phyloP scores from a whole-genome alignment of 1,140 invertebrate species.

The Nylanderia fulva region DNA sequence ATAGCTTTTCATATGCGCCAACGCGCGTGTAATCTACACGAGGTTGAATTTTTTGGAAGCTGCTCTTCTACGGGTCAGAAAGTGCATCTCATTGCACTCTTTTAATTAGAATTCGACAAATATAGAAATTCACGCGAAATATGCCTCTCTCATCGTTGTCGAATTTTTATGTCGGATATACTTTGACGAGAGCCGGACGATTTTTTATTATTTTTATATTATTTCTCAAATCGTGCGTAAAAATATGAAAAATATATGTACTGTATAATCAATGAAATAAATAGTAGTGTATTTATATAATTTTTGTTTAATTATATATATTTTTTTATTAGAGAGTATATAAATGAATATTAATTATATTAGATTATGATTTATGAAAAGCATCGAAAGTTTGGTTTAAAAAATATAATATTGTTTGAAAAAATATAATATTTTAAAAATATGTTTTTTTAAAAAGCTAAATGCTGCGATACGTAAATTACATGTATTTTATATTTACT shows the following conservation, averaged over 20 bases:
- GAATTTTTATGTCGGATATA: neutral
- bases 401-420: no score
- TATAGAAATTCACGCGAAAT: neutral
- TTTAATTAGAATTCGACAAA: neutral
- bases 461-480: neutral
- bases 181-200: neutral
- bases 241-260: slow-evolving; percentile 1
- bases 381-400: neutral
- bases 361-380: neutral
- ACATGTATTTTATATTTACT: neutral
- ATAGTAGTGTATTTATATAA: neutral
- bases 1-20: slow-evolving; percentile 4
- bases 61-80: neutral
- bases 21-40: neutral
- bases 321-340: neutral
- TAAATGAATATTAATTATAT: neutral
- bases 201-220: neutral
- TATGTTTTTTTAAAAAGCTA: no score
- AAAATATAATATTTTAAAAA: no score
- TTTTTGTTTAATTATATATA: neutral
- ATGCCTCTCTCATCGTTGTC: neutral
- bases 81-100: neutral
- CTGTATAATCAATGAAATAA: neutral
- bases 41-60: neutral
- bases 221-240: neutral